phyloP scores from a whole-genome alignment of 2,797 vertebrate species.

The Arrhamphus sclerolepis region DNA sequence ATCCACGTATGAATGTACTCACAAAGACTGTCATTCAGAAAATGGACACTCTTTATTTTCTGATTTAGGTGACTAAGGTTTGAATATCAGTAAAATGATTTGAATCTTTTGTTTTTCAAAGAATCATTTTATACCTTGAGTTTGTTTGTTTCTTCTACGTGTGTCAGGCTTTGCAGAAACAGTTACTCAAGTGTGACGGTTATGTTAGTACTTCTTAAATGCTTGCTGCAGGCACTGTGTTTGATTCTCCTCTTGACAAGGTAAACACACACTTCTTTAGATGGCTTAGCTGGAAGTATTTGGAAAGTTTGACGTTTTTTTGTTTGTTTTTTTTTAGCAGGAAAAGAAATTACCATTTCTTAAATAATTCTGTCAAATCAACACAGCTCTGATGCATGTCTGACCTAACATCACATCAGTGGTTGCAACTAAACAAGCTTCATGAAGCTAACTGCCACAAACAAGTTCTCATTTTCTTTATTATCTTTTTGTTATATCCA shows the following conservation, averaged over 20 bases:
- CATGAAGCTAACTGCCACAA: slow-evolving; percentile 12
- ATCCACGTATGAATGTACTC: no score
- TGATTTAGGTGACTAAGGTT: no score
- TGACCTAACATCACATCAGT: slow-evolving; percentile 11
- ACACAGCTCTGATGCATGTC: neutral
- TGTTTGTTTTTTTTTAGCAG: no score
- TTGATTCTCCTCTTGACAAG: slow-evolving; percentile 40
- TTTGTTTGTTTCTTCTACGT: slow-evolving; percentile 13
- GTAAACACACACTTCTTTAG: slow-evolving; percentile 30
- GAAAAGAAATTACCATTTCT: slow-evolving; percentile 2
- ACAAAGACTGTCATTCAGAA: no score
- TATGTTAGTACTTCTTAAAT: slow-evolving; percentile 21
- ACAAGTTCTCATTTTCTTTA: slow-evolving; percentile 20
- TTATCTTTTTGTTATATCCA: slow-evolving; percentile 7
- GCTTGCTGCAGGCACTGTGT: slow-evolving; percentile 23
- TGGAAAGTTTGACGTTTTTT: slow-evolving; percentile 7
- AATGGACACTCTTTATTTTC: no score
- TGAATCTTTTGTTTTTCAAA: no score
- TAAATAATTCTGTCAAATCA: slow-evolving; percentile 9
- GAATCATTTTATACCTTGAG: neutral
- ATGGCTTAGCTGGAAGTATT: slow-evolving; percentile 12
- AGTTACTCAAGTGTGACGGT: slow-evolving; percentile 16
- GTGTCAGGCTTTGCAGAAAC: slow-evolving; percentile 28
- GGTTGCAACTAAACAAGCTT: slow-evolving; percentile 21
- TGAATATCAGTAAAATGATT: no score